Base-by-base conservation (phyloP, 2,888 invertebrate species). In the Leptinotarsa haldemani region DNA sequence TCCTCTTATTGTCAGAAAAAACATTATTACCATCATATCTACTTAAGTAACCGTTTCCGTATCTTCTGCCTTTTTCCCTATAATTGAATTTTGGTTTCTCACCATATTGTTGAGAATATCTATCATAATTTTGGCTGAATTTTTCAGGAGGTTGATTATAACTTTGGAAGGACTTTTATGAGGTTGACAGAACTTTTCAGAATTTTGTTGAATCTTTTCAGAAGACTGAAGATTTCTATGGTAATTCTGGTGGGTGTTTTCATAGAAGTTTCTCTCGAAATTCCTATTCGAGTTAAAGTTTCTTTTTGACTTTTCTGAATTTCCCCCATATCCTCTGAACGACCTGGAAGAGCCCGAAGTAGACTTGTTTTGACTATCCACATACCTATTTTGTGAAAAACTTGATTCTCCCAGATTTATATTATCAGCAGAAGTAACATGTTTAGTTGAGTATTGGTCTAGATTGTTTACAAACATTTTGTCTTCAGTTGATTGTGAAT, bases 21-120 rank as follows among this genome's bases (percentile, higher is more conserved):
- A 52, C 71, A 46, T 56, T 68, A 3, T 7, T 13, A 67, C 58
- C 65, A 63, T 70, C 63, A 64, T 52, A 71, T 48, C 70, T 56
- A 30, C 70, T 70, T 25, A 70, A 80, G 66, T 70, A 79, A 76
- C 77, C 80, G 68, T 69, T 77, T 63, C 75, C 77, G 52, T 75
- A 79, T 70, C 76, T 79, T 15, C 81, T 40, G 40, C 9, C 40
- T 40, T 40, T 80, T 46, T 83, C 82, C 18, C 81, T 78, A 73
- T 83, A 81, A 77, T 81, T 81, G 72, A 75, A 77, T 65, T 76
- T 83, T 16, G 74, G 80, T 15, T 82, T 80, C 70, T 80, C 83
- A 50, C 78, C 80, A 77, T 77, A 77, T 46, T 18, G 77, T 48
- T 20, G 77, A 46, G 25, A 58, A 52, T 18, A 52, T 52, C 12